phyloP scores from a whole-genome alignment of 2,888 invertebrate genomes.

The Carabus problematicus region DNA sequence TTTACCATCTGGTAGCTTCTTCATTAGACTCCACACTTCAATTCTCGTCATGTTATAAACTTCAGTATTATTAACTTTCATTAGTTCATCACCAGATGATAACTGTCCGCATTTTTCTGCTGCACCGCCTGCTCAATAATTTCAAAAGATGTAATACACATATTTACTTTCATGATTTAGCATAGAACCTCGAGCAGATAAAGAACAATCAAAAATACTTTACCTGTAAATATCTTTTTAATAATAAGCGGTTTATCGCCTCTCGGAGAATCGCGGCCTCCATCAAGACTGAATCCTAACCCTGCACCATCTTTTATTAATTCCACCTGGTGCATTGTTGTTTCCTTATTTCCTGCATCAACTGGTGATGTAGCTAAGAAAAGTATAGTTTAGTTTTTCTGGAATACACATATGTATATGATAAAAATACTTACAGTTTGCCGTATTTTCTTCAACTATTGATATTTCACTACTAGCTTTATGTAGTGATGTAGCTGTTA shows the following conservation, averaged over 20 bases:
- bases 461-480: constrained; percentile 23
- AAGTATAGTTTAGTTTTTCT: background rate
- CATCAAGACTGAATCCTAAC: constrained; percentile 92
- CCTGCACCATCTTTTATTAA: constrained; percentile 83
- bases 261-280: constrained; percentile 88
- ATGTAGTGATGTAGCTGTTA: constrained; percentile 14
- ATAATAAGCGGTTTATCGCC: constrained; percentile 89
- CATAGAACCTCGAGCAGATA: background rate
- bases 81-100: constrained; percentile 85
- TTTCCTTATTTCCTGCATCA: background rate
- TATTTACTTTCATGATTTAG: background rate
- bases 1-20: constrained; percentile 85
- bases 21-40: constrained; percentile 93
- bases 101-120: constrained; percentile 87
- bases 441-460: constrained; percentile 17
- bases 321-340: constrained; percentile 53
- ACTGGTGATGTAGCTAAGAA: constrained; percentile 11
- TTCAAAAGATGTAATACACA: background rate
- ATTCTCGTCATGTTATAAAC: constrained; percentile 88
- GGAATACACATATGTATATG: background rate
- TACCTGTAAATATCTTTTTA: constrained; percentile 94
- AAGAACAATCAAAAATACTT: constrained; percentile 47
- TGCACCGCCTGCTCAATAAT: constrained; percentile 74
- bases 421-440: constrained; percentile 22
- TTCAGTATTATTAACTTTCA: constrained; percentile 82